A percentile compares a stretch with the other conserved stretches of the same genome.
Evolutionary conservation across 2,888 invertebrate genomes (phyloP).

Genomic region (Chaitophorus viminalis): DNA sequence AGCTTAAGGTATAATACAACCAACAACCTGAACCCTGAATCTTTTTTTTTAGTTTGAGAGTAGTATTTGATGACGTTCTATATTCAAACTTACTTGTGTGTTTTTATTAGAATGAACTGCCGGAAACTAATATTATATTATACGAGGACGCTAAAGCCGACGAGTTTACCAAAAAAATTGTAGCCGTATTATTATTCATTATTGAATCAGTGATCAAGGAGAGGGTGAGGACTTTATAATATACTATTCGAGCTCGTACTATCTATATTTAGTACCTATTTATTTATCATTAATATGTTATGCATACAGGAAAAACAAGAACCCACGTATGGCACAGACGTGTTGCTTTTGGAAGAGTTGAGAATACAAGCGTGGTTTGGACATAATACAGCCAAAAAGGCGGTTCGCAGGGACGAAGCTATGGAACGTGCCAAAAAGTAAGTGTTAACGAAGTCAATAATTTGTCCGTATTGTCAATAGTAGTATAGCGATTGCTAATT

Average conservation of each 20-base stretch:
- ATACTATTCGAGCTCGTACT: not conserved
- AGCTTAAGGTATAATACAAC: slow-evolving; percentile 77
- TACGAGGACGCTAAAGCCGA: slow-evolving; percentile 31
- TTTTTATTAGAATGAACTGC: slow-evolving; percentile 56
- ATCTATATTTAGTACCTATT: not conserved
- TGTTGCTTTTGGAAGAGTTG: slow-evolving; percentile 73
- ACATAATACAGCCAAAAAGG: slow-evolving; percentile 77
- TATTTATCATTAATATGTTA: not conserved
- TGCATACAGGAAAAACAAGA: slow-evolving; percentile 48
- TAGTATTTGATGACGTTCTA: not conserved
- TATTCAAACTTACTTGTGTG: not conserved
- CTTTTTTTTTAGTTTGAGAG: not conserved
- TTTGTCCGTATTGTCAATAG: slow-evolving; percentile 63
- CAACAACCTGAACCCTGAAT: not conserved
- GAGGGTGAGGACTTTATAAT: slow-evolving; percentile 32
- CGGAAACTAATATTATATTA: slow-evolving; percentile 62
- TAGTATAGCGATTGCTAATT: too few relatives aligned
- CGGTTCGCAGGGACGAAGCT: slow-evolving; percentile 76
- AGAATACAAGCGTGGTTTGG: slow-evolving; percentile 79
- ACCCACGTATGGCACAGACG: slow-evolving; percentile 62
- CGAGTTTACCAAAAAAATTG: slow-evolving; percentile 58
- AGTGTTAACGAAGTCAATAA: slow-evolving; percentile 65
- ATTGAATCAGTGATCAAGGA: slow-evolving; percentile 61
- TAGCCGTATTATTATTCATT: slow-evolving; percentile 36
- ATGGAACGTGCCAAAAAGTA: slow-evolving; percentile 77